These are phyloP conservation scores for Pseudachorutes palmiensis DNA, from an alignment of 1,140 invertebrate genomes.

Conservation along the genomic window DNA sequence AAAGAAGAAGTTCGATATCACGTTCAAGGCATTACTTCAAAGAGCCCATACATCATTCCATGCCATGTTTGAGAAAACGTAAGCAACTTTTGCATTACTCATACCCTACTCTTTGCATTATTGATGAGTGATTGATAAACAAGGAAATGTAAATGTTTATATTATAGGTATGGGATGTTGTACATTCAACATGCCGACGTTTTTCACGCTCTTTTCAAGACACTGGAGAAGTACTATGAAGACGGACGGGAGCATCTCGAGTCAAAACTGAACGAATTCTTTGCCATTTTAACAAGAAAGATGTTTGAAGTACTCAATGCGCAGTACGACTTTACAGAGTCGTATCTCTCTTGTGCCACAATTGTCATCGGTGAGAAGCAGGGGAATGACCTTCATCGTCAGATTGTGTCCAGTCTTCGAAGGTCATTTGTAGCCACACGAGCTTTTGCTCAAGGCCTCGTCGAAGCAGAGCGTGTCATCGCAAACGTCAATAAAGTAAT, in stretches of 20 bases:
- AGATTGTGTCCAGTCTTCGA: constrained; percentile 38
- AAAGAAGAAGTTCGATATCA: constrained; percentile 34
- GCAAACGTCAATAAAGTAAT: constrained; percentile 71
- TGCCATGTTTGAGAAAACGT: constrained; percentile 38
- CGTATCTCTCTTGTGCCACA: constrained; percentile 36
- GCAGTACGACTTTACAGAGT: constrained; percentile 75
- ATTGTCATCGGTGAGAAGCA: constrained; percentile 36
- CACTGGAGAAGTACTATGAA: constrained; percentile 81
- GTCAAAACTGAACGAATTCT: constrained; percentile 84
- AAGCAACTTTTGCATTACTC: constrained; percentile 11
- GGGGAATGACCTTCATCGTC: constrained; percentile 34
- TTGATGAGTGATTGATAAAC: not conserved
- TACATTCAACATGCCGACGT: constrained; percentile 90
- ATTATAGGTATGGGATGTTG: constrained; percentile 68
- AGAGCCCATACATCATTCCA: constrained; percentile 35
- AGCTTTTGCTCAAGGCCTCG: constrained; percentile 81
- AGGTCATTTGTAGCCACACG: constrained; percentile 87
- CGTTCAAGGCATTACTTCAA: constrained; percentile 30
- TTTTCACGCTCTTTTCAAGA: constrained; percentile 81
- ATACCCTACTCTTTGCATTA: not conserved
- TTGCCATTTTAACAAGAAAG: constrained; percentile 82
- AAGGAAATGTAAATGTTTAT: not conserved
- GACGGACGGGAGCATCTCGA: constrained; percentile 71
- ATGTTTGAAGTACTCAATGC: constrained; percentile 93
- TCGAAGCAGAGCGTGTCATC: constrained; percentile 71